Evolutionary conservation across 2,797 vertebrate genomes (phyloP).

Genomic region (Epinephelus malabaricus): DNA sequence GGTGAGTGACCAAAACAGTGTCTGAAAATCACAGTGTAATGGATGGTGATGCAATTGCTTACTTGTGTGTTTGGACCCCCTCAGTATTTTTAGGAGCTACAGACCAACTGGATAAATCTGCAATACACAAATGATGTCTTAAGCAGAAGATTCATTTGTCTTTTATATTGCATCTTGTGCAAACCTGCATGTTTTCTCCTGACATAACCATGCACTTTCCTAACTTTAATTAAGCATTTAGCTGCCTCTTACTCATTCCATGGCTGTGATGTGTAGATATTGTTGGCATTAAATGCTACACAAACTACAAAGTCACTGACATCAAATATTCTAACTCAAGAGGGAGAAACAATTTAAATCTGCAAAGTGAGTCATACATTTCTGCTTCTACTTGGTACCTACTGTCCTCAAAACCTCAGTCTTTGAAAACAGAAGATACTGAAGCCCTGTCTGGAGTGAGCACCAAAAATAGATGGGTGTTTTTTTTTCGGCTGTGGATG

Average conservation of each 20-base stretch:
- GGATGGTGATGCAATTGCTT: too few relatives aligned
- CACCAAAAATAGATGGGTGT: slow-evolving; percentile 7
- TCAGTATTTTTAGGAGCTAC: too few relatives aligned
- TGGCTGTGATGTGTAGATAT: neutral
- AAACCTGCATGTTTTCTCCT: too few relatives aligned
- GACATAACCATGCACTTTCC: neutral
- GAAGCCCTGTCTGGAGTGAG: too few relatives aligned
- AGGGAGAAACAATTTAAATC: neutral
- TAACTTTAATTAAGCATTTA: neutral
- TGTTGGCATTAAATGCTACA: neutral
- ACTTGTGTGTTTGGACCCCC: too few relatives aligned
- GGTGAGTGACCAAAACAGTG: too few relatives aligned
- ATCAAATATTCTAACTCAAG: neutral
- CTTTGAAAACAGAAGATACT: neutral
- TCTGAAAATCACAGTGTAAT: too few relatives aligned
- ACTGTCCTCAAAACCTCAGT: too few relatives aligned
- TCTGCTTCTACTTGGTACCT: neutral
- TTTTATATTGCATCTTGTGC: too few relatives aligned
- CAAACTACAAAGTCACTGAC: neutral
- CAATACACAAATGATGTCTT: too few relatives aligned
- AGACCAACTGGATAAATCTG: too few relatives aligned
- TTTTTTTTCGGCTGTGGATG: slow-evolving; percentile 14
- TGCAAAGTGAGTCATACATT: neutral
- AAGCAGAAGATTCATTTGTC: too few relatives aligned
- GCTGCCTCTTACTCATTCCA: neutral